Percentiles rank a stretch among this genome's conserved stretches.
Evolutionary conservation across 2,113 vertebrate species (phyloP).

Genomic region (Lepidothrix coronata): DNA sequence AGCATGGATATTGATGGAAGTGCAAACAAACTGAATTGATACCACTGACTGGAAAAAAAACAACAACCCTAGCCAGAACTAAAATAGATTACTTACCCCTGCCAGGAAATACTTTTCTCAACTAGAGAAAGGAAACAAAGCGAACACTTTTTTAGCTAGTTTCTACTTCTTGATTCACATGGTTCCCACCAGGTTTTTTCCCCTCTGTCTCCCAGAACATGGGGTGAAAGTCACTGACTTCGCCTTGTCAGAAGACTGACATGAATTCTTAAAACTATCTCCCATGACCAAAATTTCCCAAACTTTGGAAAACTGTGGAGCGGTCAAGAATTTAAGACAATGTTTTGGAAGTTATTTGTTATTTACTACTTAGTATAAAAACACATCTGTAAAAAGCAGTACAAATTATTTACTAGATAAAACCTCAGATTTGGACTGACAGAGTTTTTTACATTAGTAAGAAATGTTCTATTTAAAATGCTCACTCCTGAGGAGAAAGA

Average conservation of each 20-base stretch:
- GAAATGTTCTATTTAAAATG: not conserved
- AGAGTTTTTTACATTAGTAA: not conserved
- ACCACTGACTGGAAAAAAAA: not conserved
- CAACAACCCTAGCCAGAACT: not conserved
- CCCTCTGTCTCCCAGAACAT: not conserved
- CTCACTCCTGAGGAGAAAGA: not conserved
- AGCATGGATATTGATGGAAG: not conserved
- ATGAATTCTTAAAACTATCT: not conserved
- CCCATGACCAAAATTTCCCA: not conserved
- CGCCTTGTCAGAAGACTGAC: not conserved
- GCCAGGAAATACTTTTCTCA: not conserved
- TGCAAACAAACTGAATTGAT: not conserved
- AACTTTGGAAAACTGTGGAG: not conserved
- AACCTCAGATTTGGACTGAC: not conserved
- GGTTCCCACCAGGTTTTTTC: not conserved
- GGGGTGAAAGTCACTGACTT: not conserved
- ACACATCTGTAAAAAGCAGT: not conserved
- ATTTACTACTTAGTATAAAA: not conserved
- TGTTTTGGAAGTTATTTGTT: not conserved
- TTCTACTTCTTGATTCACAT: not conserved
- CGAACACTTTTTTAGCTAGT: not conserved
- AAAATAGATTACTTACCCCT: not conserved
- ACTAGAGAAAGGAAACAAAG: not conserved
- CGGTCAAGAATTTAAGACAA: not conserved
- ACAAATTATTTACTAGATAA: not conserved